These are phyloP conservation scores for Xanthia icteritia DNA, from an alignment of 2,888 invertebrate genomes.

Conservation along the genomic window DNA sequence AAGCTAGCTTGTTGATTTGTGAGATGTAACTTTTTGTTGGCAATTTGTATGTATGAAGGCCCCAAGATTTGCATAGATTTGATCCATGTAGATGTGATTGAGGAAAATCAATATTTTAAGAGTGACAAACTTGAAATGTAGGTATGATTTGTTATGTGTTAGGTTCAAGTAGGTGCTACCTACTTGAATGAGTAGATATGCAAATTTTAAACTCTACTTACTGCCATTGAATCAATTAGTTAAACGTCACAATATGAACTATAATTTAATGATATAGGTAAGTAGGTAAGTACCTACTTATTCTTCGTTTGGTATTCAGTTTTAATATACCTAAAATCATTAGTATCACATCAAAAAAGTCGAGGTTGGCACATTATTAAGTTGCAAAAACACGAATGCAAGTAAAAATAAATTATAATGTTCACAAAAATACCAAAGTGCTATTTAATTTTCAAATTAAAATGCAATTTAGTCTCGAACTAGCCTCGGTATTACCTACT, in stretches of 20 bases:
- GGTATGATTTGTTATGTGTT: too few species aligned
- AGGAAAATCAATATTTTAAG: not conserved
- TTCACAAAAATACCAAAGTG: conserved; percentile 30
- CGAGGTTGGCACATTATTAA: not conserved
- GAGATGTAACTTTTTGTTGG: not conserved
- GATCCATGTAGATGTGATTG: not conserved
- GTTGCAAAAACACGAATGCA: conserved; percentile 15
- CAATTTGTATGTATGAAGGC: not conserved
- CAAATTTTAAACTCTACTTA: not conserved
- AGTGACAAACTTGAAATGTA: not conserved
- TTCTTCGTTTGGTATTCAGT: not conserved
- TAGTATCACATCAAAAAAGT: conserved; percentile 6
- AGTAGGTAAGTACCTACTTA: too few species aligned
- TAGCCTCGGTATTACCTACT: conserved; percentile 10
- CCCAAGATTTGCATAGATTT: not conserved
- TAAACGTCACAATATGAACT: not conserved
- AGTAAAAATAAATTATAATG: conserved; percentile 13
- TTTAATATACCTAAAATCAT: not conserved
- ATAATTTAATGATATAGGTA: not conserved
- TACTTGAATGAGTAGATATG: too few species aligned
- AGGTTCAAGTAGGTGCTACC: too few species aligned
- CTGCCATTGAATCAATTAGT: not conserved
- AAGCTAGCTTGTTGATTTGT: not conserved
- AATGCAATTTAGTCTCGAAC: conserved; percentile 38
- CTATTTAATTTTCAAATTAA: conserved; percentile 41